Evolutionary conservation across 2,888 invertebrate genomes (phyloP).

Genomic region (Penaeus monodon): DNA sequence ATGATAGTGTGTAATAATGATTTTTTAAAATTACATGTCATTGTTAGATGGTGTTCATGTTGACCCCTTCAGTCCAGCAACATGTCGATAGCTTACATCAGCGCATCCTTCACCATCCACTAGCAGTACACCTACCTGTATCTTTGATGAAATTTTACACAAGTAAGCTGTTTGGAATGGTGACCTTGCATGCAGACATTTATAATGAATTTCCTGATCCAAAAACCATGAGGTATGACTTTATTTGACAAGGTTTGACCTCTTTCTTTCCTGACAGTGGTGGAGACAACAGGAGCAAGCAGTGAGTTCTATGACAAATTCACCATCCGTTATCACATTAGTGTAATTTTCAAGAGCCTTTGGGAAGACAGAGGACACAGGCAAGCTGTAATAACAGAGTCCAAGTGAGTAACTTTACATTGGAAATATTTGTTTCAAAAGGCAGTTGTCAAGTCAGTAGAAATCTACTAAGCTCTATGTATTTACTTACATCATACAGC

Average conservation of each 20-base stretch:
- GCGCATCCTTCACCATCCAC: slow-evolving; percentile 84
- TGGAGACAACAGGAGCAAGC: slow-evolving; percentile 96
- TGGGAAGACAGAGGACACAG: slow-evolving; percentile 92
- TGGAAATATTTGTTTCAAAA: slow-evolving; percentile 67
- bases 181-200: background rate
- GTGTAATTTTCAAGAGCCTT: slow-evolving; percentile 92
- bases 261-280: slow-evolving; percentile 74
- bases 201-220: background rate
- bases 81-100: slow-evolving; percentile 59
- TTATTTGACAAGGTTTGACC: background rate
- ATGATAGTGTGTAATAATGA: background rate
- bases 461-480: too few species aligned
- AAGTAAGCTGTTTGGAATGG: slow-evolving; percentile 68
- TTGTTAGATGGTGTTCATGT: slow-evolving; percentile 76
- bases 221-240: background rate
- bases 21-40: slow-evolving; percentile 51
- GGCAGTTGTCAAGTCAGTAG: too few species aligned
- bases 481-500: too few species aligned
- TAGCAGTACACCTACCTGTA: slow-evolving; percentile 86
- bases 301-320: slow-evolving; percentile 99
- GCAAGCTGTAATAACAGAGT: slow-evolving; percentile 89
- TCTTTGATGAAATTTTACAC: slow-evolving; percentile 98
- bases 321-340: slow-evolving; percentile 97
- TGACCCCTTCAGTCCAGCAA: slow-evolving; percentile 73
- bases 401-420: too few species aligned